A percentile compares a stretch with the other conserved stretches of the same genome.
Evolutionary conservation across 2,797 vertebrate species (phyloP).

Genomic region (Hafferia zeledoni): DNA sequence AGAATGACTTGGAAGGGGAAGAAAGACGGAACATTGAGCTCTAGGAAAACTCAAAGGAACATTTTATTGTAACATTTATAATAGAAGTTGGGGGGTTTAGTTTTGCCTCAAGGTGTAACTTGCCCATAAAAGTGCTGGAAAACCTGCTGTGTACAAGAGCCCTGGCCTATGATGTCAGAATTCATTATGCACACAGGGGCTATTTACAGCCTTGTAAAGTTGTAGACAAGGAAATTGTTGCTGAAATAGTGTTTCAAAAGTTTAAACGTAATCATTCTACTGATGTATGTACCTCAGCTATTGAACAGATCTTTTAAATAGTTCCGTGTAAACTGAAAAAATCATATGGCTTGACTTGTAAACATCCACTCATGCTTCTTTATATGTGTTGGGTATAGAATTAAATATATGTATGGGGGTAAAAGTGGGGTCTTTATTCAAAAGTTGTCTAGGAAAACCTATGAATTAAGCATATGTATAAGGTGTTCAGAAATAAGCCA

Average conservation of each 20-base stretch:
- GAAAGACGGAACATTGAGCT: conserved; percentile 50
- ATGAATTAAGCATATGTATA: not conserved
- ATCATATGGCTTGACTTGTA: not conserved
- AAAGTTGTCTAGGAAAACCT: not conserved
- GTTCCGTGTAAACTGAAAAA: conserved; percentile 12
- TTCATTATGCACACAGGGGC: conserved; percentile 74
- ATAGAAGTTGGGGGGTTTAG: conserved; percentile 56
- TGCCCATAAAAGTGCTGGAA: conserved; percentile 71
- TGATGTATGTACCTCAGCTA: conserved; percentile 29
- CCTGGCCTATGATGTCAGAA: conserved; percentile 77
- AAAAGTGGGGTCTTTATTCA: not conserved
- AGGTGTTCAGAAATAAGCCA: not conserved
- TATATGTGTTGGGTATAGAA: not conserved
- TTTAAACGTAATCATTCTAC: conserved; percentile 69
- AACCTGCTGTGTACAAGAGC: conserved; percentile 64
- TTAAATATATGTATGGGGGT: not conserved
- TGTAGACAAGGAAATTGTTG: conserved; percentile 79
- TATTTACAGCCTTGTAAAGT: conserved; percentile 76
- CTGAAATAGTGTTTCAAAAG: conserved; percentile 67
- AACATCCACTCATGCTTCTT: not conserved
- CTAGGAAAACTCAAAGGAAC: conserved; percentile 64
- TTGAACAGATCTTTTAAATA: conserved; percentile 11
- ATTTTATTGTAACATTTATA: conserved; percentile 72
- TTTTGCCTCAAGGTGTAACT: conserved; percentile 71
- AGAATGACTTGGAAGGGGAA: conserved; percentile 71